Percentiles rank a stretch among this genome's conserved stretches.
Conservation (phyloP, 2,888 invertebrate genomes). For the Ophioninae sp. region DNA sequence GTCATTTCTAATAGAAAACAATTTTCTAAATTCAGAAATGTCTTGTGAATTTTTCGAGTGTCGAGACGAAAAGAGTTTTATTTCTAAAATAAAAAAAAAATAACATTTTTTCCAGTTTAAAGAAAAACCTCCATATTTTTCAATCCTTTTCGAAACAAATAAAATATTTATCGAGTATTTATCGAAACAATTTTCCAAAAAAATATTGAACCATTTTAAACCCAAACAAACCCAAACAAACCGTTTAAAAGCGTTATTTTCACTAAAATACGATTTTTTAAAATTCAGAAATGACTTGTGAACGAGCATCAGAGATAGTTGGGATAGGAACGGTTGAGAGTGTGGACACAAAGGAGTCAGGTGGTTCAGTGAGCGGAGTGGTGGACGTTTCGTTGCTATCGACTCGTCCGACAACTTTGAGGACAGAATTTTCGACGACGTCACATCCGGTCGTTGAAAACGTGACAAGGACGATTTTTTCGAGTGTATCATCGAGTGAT, state of each 20-base stretch:
- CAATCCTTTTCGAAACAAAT: too few relatives aligned
- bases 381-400: conserved; percentile 79
- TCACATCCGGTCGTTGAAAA: conserved; percentile 19
- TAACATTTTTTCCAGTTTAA: too few relatives aligned
- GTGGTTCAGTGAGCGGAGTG: conserved; percentile 75
- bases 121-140: too few relatives aligned
- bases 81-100: too few relatives aligned
- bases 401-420: conserved; percentile 74
- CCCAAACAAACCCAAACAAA: too few relatives aligned
- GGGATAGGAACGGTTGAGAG: conserved; percentile 84
- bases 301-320: conserved; percentile 80
- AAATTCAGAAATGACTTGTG: conserved; percentile 79
- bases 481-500: conserved; percentile 57
- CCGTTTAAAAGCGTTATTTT: neutral
- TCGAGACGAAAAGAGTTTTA: too few relatives aligned
- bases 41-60: neutral
- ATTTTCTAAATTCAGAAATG: too few relatives aligned
- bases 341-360: conserved; percentile 80
- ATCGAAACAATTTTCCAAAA: too few relatives aligned
- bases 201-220: neutral
- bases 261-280: neutral
- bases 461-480: conserved; percentile 65
- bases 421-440: conserved; percentile 69
- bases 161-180: too few relatives aligned
- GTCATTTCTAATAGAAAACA: too few relatives aligned